These are phyloP conservation scores for Andrena bucephala DNA, from an alignment of 2,888 invertebrate species.

Conservation along the genomic window DNA sequence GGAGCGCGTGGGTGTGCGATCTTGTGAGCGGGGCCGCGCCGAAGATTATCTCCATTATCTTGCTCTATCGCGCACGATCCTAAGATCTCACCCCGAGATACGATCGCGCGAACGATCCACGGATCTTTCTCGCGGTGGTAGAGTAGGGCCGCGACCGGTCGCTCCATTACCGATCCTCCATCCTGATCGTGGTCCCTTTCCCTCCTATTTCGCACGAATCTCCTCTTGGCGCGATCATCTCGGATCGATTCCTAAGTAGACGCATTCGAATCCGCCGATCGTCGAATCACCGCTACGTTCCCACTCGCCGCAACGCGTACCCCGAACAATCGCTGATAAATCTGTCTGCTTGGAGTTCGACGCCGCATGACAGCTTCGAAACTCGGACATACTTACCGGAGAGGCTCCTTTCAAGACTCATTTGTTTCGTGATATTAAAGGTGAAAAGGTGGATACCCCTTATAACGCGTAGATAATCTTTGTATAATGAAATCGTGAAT, in stretches of 20 bases:
- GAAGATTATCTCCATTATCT: conserved; percentile 82
- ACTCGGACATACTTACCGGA: no score
- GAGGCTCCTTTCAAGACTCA: no score
- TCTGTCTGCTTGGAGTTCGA: conserved; percentile 12
- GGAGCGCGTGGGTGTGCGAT: conserved; percentile 77
- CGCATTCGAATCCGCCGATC: conserved; percentile 44
- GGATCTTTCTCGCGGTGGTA: conserved; percentile 58
- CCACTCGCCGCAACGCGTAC: conserved; percentile 19
- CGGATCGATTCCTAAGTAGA: conserved; percentile 54
- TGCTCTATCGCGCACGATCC: conserved; percentile 82
- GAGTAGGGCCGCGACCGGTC: conserved; percentile 68
- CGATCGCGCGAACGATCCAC: conserved; percentile 74
- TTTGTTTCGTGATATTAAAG: no score
- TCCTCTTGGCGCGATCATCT: conserved; percentile 46
- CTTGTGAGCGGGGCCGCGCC: conserved; percentile 79
- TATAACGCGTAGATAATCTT: no score
- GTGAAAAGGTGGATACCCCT: no score
- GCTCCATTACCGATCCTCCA: conserved; percentile 73
- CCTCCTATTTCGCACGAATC: conserved; percentile 51
- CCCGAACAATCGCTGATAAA: conserved; percentile 12
- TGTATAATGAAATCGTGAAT: no score
- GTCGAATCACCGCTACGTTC: conserved; percentile 41
- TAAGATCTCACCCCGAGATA: conserved; percentile 81
- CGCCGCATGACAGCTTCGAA: no score
- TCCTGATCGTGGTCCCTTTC: conserved; percentile 42